A percentile compares a stretch with the other conserved stretches of the same genome.
Evolutionary conservation across 2,888 invertebrate species (phyloP).

Genomic region (Parochlus steinenii): DNA sequence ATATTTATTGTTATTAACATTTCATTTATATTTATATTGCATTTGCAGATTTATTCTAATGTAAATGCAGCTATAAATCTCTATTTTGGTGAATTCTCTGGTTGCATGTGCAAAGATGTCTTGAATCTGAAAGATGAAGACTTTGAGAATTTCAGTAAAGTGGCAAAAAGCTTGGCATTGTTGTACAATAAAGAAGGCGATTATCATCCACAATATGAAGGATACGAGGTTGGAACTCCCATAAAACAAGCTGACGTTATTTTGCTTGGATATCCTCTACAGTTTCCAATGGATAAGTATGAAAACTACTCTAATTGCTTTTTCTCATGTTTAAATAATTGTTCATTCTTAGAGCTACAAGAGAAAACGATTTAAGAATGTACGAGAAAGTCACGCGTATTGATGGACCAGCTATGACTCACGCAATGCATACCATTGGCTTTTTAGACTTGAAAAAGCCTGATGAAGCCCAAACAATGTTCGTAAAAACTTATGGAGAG

Average conservation of each 20-base stretch:
- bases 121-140: slow-evolving; percentile 21
- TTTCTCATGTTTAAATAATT: background rate
- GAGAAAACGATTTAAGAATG: slow-evolving; percentile 35
- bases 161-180: slow-evolving; percentile 35
- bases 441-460: slow-evolving; percentile 31
- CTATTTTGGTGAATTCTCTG: slow-evolving; percentile 14
- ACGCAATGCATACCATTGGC: slow-evolving; percentile 44
- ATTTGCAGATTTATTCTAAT: no score
- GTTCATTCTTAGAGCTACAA: slow-evolving; percentile 26
- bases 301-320: slow-evolving; percentile 1
- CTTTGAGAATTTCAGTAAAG: slow-evolving; percentile 32
- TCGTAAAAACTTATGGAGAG: slow-evolving; percentile 34
- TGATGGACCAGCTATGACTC: slow-evolving; percentile 42
- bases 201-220: slow-evolving; percentile 40
- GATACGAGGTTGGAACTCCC: slow-evolving; percentile 30
- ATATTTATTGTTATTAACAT: no score
- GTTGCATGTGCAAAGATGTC: slow-evolving; percentile 12
- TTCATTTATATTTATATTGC: no score
- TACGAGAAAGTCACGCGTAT: slow-evolving; percentile 38
- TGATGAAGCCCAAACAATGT: slow-evolving; percentile 30
- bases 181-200: slow-evolving; percentile 33
- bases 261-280: slow-evolving; percentile 38
- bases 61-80: slow-evolving; percentile 11
- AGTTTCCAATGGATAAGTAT: slow-evolving; percentile 36
- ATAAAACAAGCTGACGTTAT: slow-evolving; percentile 45